A percentile compares a stretch with the other conserved stretches of the same genome.
Evolutionary conservation across 1,140 invertebrate genomes (phyloP).

Genomic region (Xylocopa sonorina): DNA sequence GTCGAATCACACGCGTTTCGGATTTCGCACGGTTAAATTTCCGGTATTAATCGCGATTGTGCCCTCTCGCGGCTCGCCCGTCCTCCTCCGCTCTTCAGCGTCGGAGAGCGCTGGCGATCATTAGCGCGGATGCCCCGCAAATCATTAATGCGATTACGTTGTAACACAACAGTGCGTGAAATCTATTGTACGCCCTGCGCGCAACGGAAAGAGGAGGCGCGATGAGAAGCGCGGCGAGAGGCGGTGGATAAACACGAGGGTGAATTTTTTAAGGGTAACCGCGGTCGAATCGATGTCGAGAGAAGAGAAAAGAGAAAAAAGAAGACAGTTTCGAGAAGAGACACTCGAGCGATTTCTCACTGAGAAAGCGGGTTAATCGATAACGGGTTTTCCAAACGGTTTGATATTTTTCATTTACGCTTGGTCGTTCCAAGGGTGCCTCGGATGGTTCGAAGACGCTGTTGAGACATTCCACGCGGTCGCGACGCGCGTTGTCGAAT

Average conservation of each 20-base stretch:
- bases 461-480: too few relatives aligned
- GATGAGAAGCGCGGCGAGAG: neutral
- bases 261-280: too few relatives aligned
- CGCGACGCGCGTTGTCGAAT: too few relatives aligned
- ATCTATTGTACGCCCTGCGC: conserved; percentile 53
- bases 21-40: conserved; percentile 45
- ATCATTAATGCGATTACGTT: conserved; percentile 69
- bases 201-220: conserved; percentile 1
- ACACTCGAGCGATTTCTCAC: too few relatives aligned
- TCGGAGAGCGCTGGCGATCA: conserved; percentile 54
- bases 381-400: conserved; percentile 32
- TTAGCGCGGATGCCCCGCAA: conserved; percentile 64
- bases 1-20: conserved; percentile 25
- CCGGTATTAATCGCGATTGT: conserved; percentile 48
- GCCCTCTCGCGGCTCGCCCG: neutral
- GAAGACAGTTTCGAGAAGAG: too few relatives aligned
- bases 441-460: too few relatives aligned
- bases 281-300: conserved; percentile 11
- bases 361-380: conserved; percentile 39
- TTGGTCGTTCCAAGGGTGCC: too few relatives aligned
- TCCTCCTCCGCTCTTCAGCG: neutral
- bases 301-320: neutral
- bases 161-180: conserved; percentile 50
- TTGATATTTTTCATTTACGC: conserved; percentile 3
- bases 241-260: too few relatives aligned